These are phyloP conservation scores for Thalassarche chlororhynchos DNA, from an alignment of 2,113 vertebrate species.

Conservation along the genomic window DNA sequence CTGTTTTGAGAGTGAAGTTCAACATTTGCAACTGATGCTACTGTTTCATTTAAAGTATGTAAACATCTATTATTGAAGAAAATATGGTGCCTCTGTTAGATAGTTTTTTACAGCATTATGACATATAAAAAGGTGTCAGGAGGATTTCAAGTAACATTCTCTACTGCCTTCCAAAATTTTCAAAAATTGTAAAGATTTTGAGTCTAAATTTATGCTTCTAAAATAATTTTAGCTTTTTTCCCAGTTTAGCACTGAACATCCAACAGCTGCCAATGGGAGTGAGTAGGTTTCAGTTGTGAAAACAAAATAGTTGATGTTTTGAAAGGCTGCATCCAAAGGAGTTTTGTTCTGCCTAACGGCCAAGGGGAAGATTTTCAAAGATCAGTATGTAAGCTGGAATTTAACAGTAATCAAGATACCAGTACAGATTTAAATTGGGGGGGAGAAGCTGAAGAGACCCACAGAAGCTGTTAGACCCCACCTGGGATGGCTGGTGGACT, in stretches of 20 bases:
- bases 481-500: neutral
- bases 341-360: neutral
- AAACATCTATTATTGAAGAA: neutral
- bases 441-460: neutral
- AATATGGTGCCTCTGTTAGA: neutral
- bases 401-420: neutral
- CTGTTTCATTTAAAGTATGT: neutral
- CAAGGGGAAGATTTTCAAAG: neutral
- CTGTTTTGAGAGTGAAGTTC: neutral
- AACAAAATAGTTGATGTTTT: neutral
- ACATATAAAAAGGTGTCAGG: neutral
- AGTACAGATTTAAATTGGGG: neutral
- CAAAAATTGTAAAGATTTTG: neutral
- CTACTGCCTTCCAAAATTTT: neutral
- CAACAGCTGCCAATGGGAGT: neutral
- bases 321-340: neutral
- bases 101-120: neutral
- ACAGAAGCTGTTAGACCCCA: neutral
- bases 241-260: neutral
- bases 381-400: neutral
- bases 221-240: neutral
- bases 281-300: neutral
- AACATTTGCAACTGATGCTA: neutral
- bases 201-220: neutral
- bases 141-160: neutral